Evolutionary conservation across 1,140 invertebrate species (phyloP).

Genomic region (Musca vetustissima): DNA sequence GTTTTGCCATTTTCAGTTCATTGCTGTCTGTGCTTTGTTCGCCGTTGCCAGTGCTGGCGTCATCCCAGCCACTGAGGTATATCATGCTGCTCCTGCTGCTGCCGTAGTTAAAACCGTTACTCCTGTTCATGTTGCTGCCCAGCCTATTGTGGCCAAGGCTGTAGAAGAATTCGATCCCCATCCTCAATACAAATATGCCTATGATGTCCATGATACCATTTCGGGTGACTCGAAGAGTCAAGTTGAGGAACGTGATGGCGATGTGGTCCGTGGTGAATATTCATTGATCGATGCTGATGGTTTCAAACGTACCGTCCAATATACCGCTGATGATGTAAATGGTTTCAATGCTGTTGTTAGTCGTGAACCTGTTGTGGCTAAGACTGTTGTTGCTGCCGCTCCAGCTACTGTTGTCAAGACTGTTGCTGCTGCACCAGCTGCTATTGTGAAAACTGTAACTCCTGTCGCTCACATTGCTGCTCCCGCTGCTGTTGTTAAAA

Average conservation of each 20-base stretch:
- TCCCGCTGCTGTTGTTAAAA: not conserved
- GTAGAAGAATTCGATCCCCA: conserved; percentile 36
- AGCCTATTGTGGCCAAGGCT: conserved; percentile 23
- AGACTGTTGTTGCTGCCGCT: conserved; percentile 36
- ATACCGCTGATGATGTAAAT: conserved; percentile 55
- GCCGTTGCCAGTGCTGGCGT: conserved; percentile 44
- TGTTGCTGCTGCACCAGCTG: too few species aligned
- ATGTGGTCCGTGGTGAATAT: conserved; percentile 59
- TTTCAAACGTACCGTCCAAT: conserved; percentile 56
- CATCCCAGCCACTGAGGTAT: conserved; percentile 36
- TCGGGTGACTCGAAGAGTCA: conserved; percentile 61
- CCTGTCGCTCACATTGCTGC: conserved; percentile 9
- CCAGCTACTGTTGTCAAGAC: conserved; percentile 34
- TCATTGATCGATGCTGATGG: conserved; percentile 59
- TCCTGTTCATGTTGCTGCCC: conserved; percentile 34
- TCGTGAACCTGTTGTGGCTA: conserved; percentile 43
- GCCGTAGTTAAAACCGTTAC: conserved; percentile 30
- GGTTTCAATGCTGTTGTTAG: conserved; percentile 55
- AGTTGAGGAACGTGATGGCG: conserved; percentile 59
- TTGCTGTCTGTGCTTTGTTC: conserved; percentile 28
- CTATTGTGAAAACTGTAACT: too few species aligned
- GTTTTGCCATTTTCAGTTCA: conserved; percentile 20
- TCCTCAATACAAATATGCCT: conserved; percentile 56
- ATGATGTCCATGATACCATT: conserved; percentile 56
- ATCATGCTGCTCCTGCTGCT: conserved; percentile 24